Evolutionary conservation across 2,888 invertebrate species (phyloP).

Genomic region (Chydorus sphaericus): DNA sequence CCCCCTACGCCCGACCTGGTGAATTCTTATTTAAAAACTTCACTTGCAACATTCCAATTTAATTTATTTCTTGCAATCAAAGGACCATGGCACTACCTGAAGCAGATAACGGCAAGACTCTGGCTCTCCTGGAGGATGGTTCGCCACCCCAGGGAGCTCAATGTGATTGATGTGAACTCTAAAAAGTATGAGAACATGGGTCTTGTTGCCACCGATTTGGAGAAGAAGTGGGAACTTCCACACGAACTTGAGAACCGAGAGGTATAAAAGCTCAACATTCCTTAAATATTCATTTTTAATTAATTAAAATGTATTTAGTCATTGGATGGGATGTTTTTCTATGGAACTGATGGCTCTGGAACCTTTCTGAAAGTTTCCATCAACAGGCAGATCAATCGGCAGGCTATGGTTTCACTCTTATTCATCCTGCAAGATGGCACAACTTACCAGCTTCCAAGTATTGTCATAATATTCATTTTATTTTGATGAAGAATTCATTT

Average conservation of each 20-base stretch:
- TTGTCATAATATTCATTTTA: not conserved
- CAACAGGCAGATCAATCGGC: not conserved
- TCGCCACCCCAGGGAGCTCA: not conserved
- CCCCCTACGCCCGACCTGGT: conserved; percentile 13
- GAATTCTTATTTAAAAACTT: not conserved
- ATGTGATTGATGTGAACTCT: not conserved
- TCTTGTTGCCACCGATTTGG: conserved; percentile 7
- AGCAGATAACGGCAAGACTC: conserved; percentile 7
- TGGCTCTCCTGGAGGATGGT: conserved; percentile 7
- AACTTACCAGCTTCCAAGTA: conserved; percentile 34
- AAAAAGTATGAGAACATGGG: conserved; percentile 7
- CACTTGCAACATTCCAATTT: not conserved
- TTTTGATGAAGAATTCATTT: conserved; percentile 19
- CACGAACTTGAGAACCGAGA: conserved; percentile 4
- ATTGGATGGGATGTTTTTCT: conserved; percentile 9
- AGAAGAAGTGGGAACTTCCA: conserved; percentile 12
- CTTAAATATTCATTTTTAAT: no score
- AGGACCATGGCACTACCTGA: conserved; percentile 15
- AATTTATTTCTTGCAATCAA: not conserved
- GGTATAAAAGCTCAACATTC: not conserved
- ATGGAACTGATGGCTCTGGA: conserved; percentile 9
- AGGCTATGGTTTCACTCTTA: conserved; percentile 6
- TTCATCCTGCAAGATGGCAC: conserved; percentile 27
- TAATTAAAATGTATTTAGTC: not conserved
- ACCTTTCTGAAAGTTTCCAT: conserved; percentile 2